Conservation (phyloP, 2,888 invertebrate species). For the Metacarcinus magister region DNA sequence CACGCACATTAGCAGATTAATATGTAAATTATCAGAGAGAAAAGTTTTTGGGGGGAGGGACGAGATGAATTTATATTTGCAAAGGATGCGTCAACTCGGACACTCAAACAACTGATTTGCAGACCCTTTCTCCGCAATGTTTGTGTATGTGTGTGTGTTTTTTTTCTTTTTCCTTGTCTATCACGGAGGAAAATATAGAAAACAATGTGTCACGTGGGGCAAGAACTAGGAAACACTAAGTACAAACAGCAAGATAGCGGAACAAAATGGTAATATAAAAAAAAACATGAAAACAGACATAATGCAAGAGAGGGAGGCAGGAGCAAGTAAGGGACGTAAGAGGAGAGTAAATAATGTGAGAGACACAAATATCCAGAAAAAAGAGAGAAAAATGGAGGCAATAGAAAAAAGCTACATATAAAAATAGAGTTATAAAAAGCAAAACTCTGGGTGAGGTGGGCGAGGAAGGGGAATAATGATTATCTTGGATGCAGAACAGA, state of each 20-base stretch:
- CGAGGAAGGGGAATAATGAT: background rate
- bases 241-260: background rate
- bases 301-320: background rate
- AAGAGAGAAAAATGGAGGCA: slow-evolving; percentile 6
- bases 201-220: background rate
- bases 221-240: background rate
- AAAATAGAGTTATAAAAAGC: background rate
- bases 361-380: background rate
- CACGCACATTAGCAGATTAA: slow-evolving; percentile 26
- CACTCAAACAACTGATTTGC: background rate
- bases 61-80: background rate
- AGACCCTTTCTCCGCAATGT: background rate
- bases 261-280: background rate
- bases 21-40: background rate
- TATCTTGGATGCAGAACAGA: background rate
- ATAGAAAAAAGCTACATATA: background rate
- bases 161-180: background rate
- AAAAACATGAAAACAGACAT: background rate
- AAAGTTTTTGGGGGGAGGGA: background rate
- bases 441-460: background rate
- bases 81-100: background rate
- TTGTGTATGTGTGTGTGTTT: background rate
- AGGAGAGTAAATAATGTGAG: background rate
- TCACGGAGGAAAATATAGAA: background rate
- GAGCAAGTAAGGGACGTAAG: slow-evolving; percentile 26